A percentile compares a stretch with the other conserved stretches of the same genome.
phyloP scores from a whole-genome alignment of 2,797 vertebrate species.

The Kryptopterus vitreolus region DNA sequence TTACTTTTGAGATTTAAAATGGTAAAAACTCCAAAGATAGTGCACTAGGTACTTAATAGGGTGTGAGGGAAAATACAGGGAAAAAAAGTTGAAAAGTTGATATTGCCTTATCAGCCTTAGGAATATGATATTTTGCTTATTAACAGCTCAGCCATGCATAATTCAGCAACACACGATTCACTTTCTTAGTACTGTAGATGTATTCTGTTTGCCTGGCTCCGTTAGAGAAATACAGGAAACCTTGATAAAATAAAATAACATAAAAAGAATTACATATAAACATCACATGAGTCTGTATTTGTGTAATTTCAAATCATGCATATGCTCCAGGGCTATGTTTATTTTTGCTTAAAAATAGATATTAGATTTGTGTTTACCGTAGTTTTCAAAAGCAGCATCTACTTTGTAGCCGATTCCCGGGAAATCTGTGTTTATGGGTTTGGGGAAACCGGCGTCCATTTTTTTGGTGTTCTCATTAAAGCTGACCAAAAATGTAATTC shows the following conservation, averaged over 20 bases:
- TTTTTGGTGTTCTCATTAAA: slow-evolving; percentile 60
- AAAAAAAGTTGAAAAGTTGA: background rate
- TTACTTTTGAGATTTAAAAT: background rate
- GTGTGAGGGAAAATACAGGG: background rate
- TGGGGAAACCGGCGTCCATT: slow-evolving; percentile 67
- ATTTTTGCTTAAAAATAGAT: background rate
- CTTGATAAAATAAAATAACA: background rate
- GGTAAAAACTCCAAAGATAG: background rate
- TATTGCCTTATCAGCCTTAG: no score
- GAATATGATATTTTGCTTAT: slow-evolving; percentile 50
- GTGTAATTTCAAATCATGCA: background rate
- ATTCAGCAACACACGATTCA: slow-evolving; percentile 65
- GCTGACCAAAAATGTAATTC: slow-evolving; percentile 49
- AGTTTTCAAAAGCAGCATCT: slow-evolving; percentile 79
- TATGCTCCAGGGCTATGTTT: background rate
- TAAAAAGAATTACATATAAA: background rate
- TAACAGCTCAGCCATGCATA: slow-evolving; percentile 75
- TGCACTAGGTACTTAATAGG: background rate
- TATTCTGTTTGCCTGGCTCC: slow-evolving; percentile 70
- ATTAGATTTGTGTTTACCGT: slow-evolving; percentile 59
- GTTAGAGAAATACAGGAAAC: slow-evolving; percentile 70
- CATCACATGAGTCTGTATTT: background rate
- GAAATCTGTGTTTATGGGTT: slow-evolving; percentile 59
- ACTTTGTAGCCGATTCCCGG: slow-evolving; percentile 71
- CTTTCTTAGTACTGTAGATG: slow-evolving; percentile 47